These are phyloP conservation scores for Eidolon helvum DNA, from an alignment of 2,113 vertebrate genomes.

Conservation along the genomic window DNA sequence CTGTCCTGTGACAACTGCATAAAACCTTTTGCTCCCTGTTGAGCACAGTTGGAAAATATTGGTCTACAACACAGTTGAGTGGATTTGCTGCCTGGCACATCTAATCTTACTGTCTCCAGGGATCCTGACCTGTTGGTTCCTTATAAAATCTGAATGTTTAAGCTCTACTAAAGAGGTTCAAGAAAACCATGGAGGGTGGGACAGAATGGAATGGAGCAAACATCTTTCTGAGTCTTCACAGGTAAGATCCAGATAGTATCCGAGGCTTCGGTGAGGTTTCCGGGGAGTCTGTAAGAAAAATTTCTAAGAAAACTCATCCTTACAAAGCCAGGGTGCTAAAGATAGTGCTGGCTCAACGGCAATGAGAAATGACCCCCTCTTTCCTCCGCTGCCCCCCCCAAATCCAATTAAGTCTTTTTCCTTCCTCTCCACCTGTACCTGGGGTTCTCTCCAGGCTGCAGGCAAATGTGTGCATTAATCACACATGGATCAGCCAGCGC, in stretches of 20 bases:
- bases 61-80: slow-evolving; percentile 41
- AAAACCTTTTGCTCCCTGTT: slow-evolving; percentile 42
- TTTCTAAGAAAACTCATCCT: slow-evolving; percentile 53
- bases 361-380: slow-evolving; percentile 72
- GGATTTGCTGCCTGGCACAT: slow-evolving; percentile 39
- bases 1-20: neutral
- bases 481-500: slow-evolving; percentile 79
- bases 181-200: neutral
- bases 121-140: slow-evolving; percentile 49
- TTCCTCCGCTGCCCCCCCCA: neutral
- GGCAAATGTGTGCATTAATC: slow-evolving; percentile 84
- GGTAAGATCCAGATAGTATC: neutral
- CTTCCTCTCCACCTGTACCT: slow-evolving; percentile 83
- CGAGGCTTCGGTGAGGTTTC: neutral
- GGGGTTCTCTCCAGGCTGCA: slow-evolving; percentile 82
- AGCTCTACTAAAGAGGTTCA: neutral
- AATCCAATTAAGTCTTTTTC: slow-evolving; percentile 78
- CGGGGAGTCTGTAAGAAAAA: neutral
- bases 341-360: slow-evolving; percentile 62
- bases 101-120: slow-evolving; percentile 35
- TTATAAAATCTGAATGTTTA: slow-evolving; percentile 20
- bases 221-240: neutral
- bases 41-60: slow-evolving; percentile 57
- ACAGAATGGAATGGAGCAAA: neutral
- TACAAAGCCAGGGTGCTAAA: slow-evolving; percentile 27